A percentile compares a stretch with the other conserved stretches of the same genome.
Evolutionary conservation across 1,140 invertebrate species (phyloP).

Genomic region (Vanessa atalanta): DNA sequence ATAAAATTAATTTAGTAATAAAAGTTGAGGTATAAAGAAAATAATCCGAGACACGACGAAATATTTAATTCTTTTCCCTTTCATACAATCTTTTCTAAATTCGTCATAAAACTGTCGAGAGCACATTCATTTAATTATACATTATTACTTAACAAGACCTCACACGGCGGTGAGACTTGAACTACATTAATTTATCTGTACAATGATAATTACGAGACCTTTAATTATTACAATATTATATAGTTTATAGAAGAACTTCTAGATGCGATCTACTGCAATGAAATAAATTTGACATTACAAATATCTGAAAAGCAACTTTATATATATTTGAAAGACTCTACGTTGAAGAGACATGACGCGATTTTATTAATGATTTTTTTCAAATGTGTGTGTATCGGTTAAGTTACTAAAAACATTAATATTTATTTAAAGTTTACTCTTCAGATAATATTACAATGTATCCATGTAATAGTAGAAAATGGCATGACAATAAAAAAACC

Average conservation of each 20-base stretch:
- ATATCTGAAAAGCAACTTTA: constrained; percentile 51
- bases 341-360: not conserved
- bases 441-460: not conserved
- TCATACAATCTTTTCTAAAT: constrained; percentile 80
- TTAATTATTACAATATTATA: constrained; percentile 69
- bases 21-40: constrained; percentile 43
- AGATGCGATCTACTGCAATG: constrained; percentile 58
- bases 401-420: no score
- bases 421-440: not conserved
- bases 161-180: constrained; percentile 71
- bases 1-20: not conserved
- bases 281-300: constrained; percentile 34
- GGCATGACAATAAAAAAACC: not conserved
- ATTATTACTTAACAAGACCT: constrained; percentile 77
- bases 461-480: not conserved
- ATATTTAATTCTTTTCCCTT: constrained; percentile 79
- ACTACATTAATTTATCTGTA: constrained; percentile 80
- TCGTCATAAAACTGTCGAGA: constrained; percentile 79
- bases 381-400: no score
- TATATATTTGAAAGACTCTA: not conserved
- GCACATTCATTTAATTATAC: constrained; percentile 79
- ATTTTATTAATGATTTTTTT: not conserved
- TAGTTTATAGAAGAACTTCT: constrained; percentile 52
- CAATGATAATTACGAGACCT: constrained; percentile 77
- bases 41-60: constrained; percentile 77